Evolutionary conservation across 2,797 vertebrate genomes (phyloP), one percentile per base, ranked within the genome.

Genomic region (Dermochelys coriacea): DNA sequence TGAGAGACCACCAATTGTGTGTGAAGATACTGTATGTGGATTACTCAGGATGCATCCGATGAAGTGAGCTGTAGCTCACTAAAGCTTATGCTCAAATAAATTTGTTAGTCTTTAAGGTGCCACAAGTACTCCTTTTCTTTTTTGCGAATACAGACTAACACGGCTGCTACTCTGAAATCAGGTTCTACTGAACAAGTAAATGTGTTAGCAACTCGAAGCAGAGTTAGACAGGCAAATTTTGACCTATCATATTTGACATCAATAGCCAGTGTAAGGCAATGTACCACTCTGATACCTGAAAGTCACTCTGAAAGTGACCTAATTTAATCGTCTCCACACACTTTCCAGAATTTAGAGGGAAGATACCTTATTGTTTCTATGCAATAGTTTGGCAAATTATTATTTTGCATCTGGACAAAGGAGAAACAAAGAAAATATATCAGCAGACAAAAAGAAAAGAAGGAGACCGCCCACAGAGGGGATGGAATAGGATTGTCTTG

Each of bases 401-500:
- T 87, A 75, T 12, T 80, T 15, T 82, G 84, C 25, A 84, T 45
- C 45, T 84, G 15, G 45, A 86, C 85, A 87, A 27, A 74, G 68
- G 1, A 88, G 51, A 59, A 86, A 85, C 86, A 82, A 85, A 85
- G 31, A 95, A 96, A 93, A 41, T 9, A 71, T 19, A 71, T 71
- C 11, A 0, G 8, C 78, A 34, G 57, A 12, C 81, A 19, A 59
- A 57, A 54, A 8, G 47, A 37, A 74, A 89, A 91, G 41, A 78
- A 0, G 0, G 89, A 18, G 34, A 23, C 54, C 90, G 57, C 61
- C 52, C 50, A 14, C 47, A 81, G 50, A 0, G 1, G 83, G 85
- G 93, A 95, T 4, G 2, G 0, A 1, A 86, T 86, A 59, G 27
- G 29, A 9, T n/a, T 88, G 37, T 82, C 87, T 85, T 68, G 84